phyloP scores from a whole-genome alignment of 2,113 vertebrate species.

The Halichoerus grypus region DNA sequence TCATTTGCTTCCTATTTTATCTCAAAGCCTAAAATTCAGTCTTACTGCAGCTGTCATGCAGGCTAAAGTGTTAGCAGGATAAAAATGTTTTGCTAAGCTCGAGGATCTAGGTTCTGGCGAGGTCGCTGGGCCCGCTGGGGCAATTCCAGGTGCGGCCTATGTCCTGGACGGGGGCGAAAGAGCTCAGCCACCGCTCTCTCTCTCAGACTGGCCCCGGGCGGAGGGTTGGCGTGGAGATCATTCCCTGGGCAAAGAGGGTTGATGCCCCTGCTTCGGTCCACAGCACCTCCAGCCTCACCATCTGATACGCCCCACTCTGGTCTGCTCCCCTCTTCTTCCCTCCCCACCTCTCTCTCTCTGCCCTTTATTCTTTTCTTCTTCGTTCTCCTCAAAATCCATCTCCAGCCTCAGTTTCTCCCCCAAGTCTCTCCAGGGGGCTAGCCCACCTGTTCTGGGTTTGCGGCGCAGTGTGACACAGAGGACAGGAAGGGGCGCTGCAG shows the following conservation, averaged over 20 bases:
- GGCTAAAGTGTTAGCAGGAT: neutral
- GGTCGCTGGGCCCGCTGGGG: neutral
- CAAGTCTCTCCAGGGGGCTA: neutral
- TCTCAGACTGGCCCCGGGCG: neutral
- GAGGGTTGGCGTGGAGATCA: neutral
- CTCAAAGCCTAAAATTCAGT: neutral
- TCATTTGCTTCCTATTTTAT: neutral
- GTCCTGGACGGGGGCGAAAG: no score
- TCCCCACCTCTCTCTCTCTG: neutral
- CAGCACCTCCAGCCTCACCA: neutral
- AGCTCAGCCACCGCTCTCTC: neutral
- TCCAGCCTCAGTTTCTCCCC: neutral
- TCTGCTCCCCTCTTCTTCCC: neutral
- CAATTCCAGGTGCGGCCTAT: neutral
- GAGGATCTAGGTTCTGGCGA: neutral
- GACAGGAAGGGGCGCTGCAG: neutral
- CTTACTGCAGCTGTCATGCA: neutral
- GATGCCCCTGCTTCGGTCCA: neutral
- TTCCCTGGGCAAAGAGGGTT: neutral
- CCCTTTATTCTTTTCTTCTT: neutral
- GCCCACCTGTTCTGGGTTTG: neutral
- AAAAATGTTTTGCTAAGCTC: neutral
- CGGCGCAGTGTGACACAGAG: neutral
- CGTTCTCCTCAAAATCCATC: neutral
- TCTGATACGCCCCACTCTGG: no score